These are phyloP conservation scores for Eulimnadia texana DNA, from an alignment of 1,140 invertebrate genomes.

Conservation along the genomic window DNA sequence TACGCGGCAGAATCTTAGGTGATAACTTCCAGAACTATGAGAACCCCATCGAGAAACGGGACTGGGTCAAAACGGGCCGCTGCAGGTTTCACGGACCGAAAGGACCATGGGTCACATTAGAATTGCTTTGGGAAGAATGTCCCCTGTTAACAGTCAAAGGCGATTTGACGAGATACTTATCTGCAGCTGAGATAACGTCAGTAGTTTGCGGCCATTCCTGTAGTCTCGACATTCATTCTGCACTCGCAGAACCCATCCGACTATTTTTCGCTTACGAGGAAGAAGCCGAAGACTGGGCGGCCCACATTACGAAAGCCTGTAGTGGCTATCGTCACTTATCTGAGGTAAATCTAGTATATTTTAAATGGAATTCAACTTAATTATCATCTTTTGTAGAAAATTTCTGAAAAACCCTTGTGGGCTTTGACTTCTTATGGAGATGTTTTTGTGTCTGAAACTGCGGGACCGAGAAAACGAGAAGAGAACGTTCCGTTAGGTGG, in stretches of 20 bases:
- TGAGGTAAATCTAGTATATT: background rate
- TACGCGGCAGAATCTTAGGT: conserved; percentile 40
- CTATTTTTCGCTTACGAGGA: conserved; percentile 59
- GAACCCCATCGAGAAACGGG: conserved; percentile 27
- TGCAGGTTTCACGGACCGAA: conserved; percentile 36
- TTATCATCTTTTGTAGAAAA: conserved; percentile 22
- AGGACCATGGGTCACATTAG: conserved; percentile 3
- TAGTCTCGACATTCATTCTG: background rate
- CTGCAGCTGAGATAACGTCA: conserved; percentile 4
- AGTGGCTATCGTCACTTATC: background rate
- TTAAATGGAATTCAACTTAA: conserved; percentile 16
- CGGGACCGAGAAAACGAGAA: background rate
- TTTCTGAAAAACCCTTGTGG: conserved; percentile 54
- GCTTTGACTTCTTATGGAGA: conserved; percentile 59
- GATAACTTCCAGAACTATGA: conserved; percentile 23
- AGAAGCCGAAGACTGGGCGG: conserved; percentile 74
- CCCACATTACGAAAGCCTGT: conserved; percentile 48
- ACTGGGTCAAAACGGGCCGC: conserved; percentile 65
- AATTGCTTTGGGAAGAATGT: background rate
- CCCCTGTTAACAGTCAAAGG: background rate
- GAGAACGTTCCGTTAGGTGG: background rate
- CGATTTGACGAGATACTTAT: background rate
- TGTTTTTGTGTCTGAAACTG: conserved; percentile 53
- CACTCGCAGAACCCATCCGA: conserved; percentile 34
- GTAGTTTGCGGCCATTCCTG: background rate